Evolutionary conservation across 2,888 invertebrate species (phyloP), one percentile per base, ranked within the genome.

Genomic region (Nipponacmea schrenckii): DNA sequence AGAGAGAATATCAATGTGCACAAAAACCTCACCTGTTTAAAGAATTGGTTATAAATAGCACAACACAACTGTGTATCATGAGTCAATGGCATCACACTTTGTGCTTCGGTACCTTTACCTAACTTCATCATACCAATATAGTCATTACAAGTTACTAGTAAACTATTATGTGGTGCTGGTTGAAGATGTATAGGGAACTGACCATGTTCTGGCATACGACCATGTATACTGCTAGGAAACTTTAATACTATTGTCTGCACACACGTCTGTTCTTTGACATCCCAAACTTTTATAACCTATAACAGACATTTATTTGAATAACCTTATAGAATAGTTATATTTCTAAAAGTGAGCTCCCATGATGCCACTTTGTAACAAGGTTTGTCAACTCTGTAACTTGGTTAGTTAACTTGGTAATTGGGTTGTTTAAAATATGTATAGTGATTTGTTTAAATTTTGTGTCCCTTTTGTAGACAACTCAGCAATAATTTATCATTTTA

Each of bases 231-330:
- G 70, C 83, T 85, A 2, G 87, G 88, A 75, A 89, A 88, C 73
- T 88, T 87, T 24, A 89, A 70, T 44, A 79, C 76, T 15, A 88
- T 80, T 17, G 86, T 87, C 79, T 89, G 89, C 12, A 89, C 77
- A 74, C 87, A 87, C 17, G 83, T 81, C 74, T 88, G 86, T 72
- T 89, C 88, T 70, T 84, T 85, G 15, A 85, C 77, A 77, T 89
- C 89, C 89, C 89, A 89, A 24, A 88, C 88, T 73, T 88, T 88
- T 26, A 89, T 77, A 8, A 87, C 84, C 89, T 89, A 78, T 17
- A 70, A 62, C 39, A 64, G 64, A 66, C 20, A 31, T 69, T 45
- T 24, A 27, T 7, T 5, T 39, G 10, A n/a, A n/a, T n/a, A n/a
- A n/a, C n/a, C n/a, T n/a, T n/a, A n/a, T n/a, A n/a, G n/a, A n/a